Evolutionary conservation across 2,113 vertebrate genomes (phyloP), one percentile per base, ranked within the genome.

Genomic region (Atractosteus spatula): DNA sequence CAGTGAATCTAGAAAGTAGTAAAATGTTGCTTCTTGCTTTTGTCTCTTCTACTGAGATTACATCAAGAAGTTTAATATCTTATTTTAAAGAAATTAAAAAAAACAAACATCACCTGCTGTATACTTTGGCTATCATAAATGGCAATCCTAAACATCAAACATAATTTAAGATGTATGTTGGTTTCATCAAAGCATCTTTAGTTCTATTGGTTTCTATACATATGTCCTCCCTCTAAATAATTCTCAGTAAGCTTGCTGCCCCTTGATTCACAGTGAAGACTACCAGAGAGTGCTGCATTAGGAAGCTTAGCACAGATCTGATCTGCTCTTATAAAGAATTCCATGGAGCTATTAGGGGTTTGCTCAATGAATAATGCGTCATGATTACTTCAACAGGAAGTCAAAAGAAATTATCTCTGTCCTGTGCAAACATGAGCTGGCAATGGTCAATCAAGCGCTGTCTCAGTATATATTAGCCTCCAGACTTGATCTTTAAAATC

Each of bases 391-490:
- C 72, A 68, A 72, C 55, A 63, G 16, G 54, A 69, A 66, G 62
- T 70, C 63, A 67, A 70, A 73, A 76, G 13, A 66, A 73, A 78
- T 70, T 41, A 43, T 55, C 73, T 66, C 43, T 57, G 65, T 47
- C 62, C 62, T 55, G 57, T 56, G 44, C 63, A 79, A 74, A 76
- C 43, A 17, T 68, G 66, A 56, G 57, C 55, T 73, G 74, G 65
- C 71, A 76, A 56, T 71, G 67, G 63, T 70, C 74, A 73, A 43
- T 73, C 68, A 79, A 69, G 67, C 43, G 54, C 55, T 64, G 63
- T 62, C 64, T 71, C 68, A 72, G 69, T 55, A 43, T 47, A 65
- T 65, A 77, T 73, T 66, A 71, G 71, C 66, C 63, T 56, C 62
- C 63, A 55, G 68, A 61, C 62, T 62, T 67, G 62, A 71, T 74